Evolutionary conservation across 2,797 vertebrate species (phyloP).

Genomic region (Eulemur coronatus): DNA sequence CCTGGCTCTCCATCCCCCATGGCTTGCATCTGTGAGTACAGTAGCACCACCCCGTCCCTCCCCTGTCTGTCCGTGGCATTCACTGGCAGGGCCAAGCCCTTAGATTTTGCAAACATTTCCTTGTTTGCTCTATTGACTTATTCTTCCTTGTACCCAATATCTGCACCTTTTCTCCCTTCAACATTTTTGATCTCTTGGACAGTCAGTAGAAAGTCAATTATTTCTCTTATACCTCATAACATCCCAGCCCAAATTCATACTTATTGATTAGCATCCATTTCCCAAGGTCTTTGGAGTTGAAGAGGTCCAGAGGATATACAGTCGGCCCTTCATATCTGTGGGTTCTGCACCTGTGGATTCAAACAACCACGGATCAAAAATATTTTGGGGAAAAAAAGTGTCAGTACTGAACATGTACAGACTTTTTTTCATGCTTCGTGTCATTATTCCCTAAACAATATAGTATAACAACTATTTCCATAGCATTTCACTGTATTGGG

Average conservation of each 20-base stretch:
- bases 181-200: not conserved
- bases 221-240: not conserved
- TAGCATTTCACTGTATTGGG: not conserved
- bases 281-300: not conserved
- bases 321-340: not conserved
- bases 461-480: not conserved
- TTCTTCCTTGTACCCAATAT: not conserved
- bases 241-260: not conserved
- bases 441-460: not conserved
- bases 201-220: not conserved
- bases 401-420: not conserved
- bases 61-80: not conserved
- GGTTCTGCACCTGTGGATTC: not conserved
- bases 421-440: not conserved
- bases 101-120: not conserved
- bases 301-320: not conserved
- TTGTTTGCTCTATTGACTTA: not conserved
- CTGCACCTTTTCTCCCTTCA: not conserved
- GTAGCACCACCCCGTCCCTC: not conserved
- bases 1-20: not conserved
- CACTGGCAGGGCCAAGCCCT: not conserved
- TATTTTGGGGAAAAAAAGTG: not conserved
- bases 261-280: not conserved
- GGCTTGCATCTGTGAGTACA: not conserved
- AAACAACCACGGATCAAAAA: not conserved